Evolutionary conservation across 2,797 vertebrate species (phyloP), one percentile per base, ranked within the genome.

Genomic region (Bovichtus variegatus): DNA sequence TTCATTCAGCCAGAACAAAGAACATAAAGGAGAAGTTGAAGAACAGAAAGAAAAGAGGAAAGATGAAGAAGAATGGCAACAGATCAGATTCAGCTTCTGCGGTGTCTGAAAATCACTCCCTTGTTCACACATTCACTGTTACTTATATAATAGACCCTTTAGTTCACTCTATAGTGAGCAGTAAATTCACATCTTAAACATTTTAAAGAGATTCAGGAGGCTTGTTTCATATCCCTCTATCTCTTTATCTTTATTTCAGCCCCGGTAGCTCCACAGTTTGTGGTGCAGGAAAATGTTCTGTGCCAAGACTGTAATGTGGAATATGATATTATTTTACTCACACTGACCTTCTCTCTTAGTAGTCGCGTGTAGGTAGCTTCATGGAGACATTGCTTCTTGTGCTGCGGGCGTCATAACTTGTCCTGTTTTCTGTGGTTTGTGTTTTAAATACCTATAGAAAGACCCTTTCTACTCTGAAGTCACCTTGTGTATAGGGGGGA

Each of bases 1-100:
- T 40, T 81, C 44, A 68, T 54, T 80, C 69, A 74, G 5, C 41
- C 57, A 61, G 72, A 83, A 73, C 72, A 72, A 54, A 65, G 71
- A 34, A 23, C n/a, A 74, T 41, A 66, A 34, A 72, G 38, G 61
- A 81, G 55, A 36, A 31, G 53, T 12, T 19, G 21, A 71, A 83
- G 69, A 58, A 63, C 57, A 59, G 13, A 55, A 27, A 49, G 41
- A 25, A 55, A 59, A 2, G 23, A 53, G 3, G 11, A 21, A 34
- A 19, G 13, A 29, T 18, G 50, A 76, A 13, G 29, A 25, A 18
- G 13, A 61, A 62, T 8, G 15, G 12, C 31, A 53, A 13, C 71
- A 51, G 46, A 50, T 69, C 29, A 66, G 25, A 36, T n/a, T 40
- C 41, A 41, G 21, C 23, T 3, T 12, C 19, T 11, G 6, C 25